Base-by-base conservation (phyloP, 2,888 invertebrate species). In the Metalampra italica region DNA sequence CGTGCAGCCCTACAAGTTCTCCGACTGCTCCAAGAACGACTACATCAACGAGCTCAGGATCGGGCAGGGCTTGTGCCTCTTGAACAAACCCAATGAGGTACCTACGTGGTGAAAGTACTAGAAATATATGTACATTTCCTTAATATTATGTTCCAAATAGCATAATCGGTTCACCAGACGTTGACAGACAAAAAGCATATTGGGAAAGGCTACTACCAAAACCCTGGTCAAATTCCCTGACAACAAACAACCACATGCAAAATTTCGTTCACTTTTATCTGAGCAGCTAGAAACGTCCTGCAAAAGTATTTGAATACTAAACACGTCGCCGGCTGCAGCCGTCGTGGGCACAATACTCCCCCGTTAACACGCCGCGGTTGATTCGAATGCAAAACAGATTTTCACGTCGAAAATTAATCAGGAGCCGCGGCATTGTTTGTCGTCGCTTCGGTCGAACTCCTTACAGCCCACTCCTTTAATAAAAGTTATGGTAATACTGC, bases 1-100 rank as follows among this genome's bases (percentile, higher is more conserved):
- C 78, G 96, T 97, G 46, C 97, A 98, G 81, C 98, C 98, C 2
- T 98, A 98, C 90, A 97, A 97, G 90, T 99, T 99, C 90, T 98
- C 98, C 37, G 96, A 97, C 72, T 99, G 98, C 90, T 97, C 97
- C 75, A 93, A 94, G 84, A 92, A 94, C 56, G 97, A 97, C 82
- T 98, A 97, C 86, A 95, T 96, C 78, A 95, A 95, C 69, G 94
- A 95, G 64, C 91, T 98, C 62, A 92, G 95, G 66, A 93, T 93
- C 56, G 97, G 97, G 15, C 95, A 96, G 69, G 97, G 96, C 36
- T 92, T 97, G 59, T 99, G 99, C 83, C 92, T 99, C 64, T 92
- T 97, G 54, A 97, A 98, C 82, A 96, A 96, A 82, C 98, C 98
- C 44, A 97, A 97, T 83, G 96, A 97, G 93, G 96, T 95, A n/a